Base-by-base conservation (phyloP, 2,888 invertebrate genomes). In the Drosophila tripunctata region DNA sequence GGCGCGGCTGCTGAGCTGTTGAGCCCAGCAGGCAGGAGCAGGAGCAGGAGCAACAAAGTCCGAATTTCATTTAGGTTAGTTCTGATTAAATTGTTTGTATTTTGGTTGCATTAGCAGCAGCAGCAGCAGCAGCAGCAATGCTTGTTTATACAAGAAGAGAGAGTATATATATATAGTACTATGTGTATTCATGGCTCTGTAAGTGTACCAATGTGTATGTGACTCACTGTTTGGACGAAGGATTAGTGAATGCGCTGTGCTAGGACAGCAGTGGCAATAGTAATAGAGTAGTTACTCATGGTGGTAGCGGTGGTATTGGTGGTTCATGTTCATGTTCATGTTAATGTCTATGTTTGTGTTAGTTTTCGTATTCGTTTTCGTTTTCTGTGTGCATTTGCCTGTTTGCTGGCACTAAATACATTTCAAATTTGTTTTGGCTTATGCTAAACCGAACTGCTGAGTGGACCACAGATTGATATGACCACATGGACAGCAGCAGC, bases 21-120 rank as follows among this genome's bases (percentile, higher is more conserved):
- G 48, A 40, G 33, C 38, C n/a, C 48, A 56, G n/a, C 36, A 55
- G n/a, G 38, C 67, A 38, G 33, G 19, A 24, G 17, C 40, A 56
- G 31, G 40, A 48, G 41, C 55, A 60, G 22, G 14, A 51, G 31
- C 55, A 50, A 38, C 57, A 66, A 50, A 47, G 64, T 67, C 67
- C 76, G 81, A 86, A 82, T 82, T 87, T 85, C 66, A 72, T 87
- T 83, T 87, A 24, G 81, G 79, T 83, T 83, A 87, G 87, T 87
- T 85, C 71, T 82, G 83, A 87, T 83, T 83, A 87, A 83, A 83
- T 76, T 83, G 83, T 83, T 87, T 83, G 79, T 85, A 85, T 87
- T 87, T 78, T 72, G 88, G 79, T 72, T 83, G 82, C 87, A 85
- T 87, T 83, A 83, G 78, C 81, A 72, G 56, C 27, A 27, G 36